phyloP scores from a whole-genome alignment of 2,113 vertebrate genomes.

The Neolamprologus falcicula region DNA sequence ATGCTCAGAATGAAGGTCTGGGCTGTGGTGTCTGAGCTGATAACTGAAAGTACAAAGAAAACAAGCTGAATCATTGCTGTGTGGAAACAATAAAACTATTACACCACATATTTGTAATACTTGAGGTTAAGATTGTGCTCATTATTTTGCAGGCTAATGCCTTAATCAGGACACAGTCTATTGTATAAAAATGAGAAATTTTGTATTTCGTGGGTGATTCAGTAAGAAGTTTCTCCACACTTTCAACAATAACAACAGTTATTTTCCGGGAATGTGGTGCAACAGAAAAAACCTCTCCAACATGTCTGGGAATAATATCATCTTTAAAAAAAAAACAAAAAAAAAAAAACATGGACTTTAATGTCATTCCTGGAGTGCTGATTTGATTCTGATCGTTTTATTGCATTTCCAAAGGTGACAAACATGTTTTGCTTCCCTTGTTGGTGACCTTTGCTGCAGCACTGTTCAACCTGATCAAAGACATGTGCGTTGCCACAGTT shows the following conservation, averaged over 20 bases:
- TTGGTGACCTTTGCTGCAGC: constrained; percentile 1
- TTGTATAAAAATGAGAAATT: neutral
- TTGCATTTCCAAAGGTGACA: neutral
- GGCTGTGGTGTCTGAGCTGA: neutral
- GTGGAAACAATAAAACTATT: neutral
- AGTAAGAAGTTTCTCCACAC: neutral
- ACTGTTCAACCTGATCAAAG: neutral
- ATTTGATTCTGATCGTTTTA: neutral
- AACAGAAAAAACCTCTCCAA: neutral
- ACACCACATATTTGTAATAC: neutral
- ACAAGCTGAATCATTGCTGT: neutral
- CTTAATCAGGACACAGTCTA: neutral
- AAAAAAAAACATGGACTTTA: neutral
- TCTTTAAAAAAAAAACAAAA: rapidly evolving
- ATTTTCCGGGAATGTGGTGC: neutral
- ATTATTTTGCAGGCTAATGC: neutral
- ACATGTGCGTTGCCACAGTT: neutral
- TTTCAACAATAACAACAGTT: neutral
- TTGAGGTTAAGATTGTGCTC: constrained; percentile 22
- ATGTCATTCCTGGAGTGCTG: neutral
- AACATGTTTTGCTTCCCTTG: constrained; percentile 26
- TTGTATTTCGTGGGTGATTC: neutral
- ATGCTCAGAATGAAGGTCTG: neutral
- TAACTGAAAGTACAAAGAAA: neutral
- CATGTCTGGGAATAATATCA: neutral